Percentiles rank a stretch among this genome's conserved stretches.
These are phyloP conservation scores for Percopsis transmontana DNA, from an alignment of 2,113 vertebrate species.

Conservation along the genomic window DNA sequence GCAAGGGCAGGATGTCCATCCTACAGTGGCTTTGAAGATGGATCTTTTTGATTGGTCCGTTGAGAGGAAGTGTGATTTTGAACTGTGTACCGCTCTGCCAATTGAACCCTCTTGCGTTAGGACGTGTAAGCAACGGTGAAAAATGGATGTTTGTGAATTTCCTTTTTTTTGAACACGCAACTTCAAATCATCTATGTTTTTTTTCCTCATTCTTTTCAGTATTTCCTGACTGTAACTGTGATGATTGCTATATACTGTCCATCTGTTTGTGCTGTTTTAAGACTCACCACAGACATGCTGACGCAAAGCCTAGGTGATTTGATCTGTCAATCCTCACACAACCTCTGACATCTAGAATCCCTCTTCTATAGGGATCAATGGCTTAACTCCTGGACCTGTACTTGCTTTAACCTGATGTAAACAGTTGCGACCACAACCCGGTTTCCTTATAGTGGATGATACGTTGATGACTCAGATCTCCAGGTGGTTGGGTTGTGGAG, in stretches of 20 bases:
- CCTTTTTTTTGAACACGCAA: not conserved
- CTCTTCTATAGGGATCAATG: constrained; percentile 30
- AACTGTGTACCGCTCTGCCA: constrained; percentile 18
- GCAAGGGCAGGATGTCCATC: constrained; percentile 49
- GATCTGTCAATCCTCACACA: constrained; percentile 23
- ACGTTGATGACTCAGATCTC: constrained; percentile 18
- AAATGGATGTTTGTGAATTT: constrained; percentile 3
- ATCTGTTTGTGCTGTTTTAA: not conserved
- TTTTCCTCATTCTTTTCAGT: not conserved
- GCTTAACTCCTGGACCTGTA: constrained; percentile 9
- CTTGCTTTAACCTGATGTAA: constrained; percentile 12
- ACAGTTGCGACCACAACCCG: constrained; percentile 38
- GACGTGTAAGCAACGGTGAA: constrained; percentile 11
- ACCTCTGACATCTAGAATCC: constrained; percentile 6
- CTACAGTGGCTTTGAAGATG: constrained; percentile 33
- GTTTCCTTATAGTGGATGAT: constrained; percentile 42
- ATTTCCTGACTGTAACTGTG: constrained; percentile 6
- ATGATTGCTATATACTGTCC: constrained; percentile 12
- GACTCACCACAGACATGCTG: constrained; percentile 1
- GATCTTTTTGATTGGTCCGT: constrained; percentile 34
- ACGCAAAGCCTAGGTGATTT: constrained; percentile 27
- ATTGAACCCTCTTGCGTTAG: not conserved
- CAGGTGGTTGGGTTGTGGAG: not conserved
- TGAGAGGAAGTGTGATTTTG: constrained; percentile 33
- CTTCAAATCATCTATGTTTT: constrained; percentile 8